Conservation (phyloP, 2,113 vertebrate genomes). For the Leuciscus idus region DNA sequence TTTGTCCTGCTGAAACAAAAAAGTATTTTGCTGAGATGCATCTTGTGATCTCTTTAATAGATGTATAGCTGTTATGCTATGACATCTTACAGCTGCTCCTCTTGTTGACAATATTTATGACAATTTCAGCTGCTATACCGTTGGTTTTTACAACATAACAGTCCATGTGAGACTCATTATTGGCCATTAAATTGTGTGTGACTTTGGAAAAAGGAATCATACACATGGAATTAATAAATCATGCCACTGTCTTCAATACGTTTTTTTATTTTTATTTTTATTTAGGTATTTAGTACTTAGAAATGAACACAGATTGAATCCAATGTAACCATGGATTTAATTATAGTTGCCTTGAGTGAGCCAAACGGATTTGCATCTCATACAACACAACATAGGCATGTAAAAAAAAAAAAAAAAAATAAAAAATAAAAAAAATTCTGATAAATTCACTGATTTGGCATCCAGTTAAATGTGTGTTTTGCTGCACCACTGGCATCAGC, state of each 20-base stretch:
- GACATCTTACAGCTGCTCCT: slow-evolving; percentile 2
- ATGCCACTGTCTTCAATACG: not conserved
- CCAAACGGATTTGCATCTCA: not conserved
- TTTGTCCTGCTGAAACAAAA: not conserved
- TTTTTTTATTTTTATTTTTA: not conserved
- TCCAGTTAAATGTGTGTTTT: not conserved
- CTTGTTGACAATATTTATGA: slow-evolving; percentile 35
- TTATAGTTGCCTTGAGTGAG: not conserved
- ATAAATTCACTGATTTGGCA: slow-evolving; percentile 5
- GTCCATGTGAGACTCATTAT: not conserved
- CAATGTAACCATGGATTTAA: not conserved
- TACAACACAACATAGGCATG: not conserved
- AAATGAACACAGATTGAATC: not conserved
- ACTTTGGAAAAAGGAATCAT: not conserved
- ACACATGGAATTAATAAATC: too few relatives aligned
- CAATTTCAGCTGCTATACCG: not conserved
- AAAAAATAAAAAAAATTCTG: too few relatives aligned
- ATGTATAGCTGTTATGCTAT: slow-evolving; percentile 9
- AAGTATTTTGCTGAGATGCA: not conserved
- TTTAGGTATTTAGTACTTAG: not conserved
- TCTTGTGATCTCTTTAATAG: not conserved
- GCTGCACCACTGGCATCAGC: not conserved
- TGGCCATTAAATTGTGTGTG: not conserved
- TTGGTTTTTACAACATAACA: slow-evolving; percentile 33
- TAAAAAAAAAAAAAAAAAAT: not conserved